These are phyloP conservation scores for Eurystomus glaucurus DNA, from an alignment of 2,797 vertebrate species.

Conservation along the genomic window DNA sequence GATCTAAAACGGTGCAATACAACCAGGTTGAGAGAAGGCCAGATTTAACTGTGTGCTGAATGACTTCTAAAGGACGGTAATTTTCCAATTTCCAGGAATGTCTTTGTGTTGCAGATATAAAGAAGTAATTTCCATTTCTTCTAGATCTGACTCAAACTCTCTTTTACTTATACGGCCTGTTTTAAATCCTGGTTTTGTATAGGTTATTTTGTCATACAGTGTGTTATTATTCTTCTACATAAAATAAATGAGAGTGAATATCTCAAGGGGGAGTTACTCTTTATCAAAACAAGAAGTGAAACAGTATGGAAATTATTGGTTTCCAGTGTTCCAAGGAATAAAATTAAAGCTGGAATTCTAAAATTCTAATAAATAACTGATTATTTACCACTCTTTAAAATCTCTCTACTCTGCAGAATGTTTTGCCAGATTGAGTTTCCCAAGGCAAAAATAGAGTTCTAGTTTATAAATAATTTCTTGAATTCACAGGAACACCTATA, in stretches of 20 bases:
- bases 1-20: not conserved
- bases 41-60: not conserved
- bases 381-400: not conserved
- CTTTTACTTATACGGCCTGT: not conserved
- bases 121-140: not conserved
- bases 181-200: not conserved
- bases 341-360: not conserved
- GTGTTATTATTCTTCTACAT: not conserved
- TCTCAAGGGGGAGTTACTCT: not conserved
- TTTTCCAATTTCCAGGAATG: not conserved
- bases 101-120: not conserved
- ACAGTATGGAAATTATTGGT: not conserved
- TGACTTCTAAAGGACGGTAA: not conserved
- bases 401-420: not conserved
- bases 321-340: not conserved
- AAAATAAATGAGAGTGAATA: not conserved
- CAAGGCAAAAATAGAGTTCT: not conserved
- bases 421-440: slow-evolving; percentile 22
- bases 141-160: not conserved
- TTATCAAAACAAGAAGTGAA: not conserved
- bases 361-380: slow-evolving; percentile 3
- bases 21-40: not conserved
- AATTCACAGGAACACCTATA: not conserved
- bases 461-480: slow-evolving; percentile 22
- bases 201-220: not conserved